phyloP scores from a whole-genome alignment of 2,113 vertebrate species.

The Sceloporus undulatus region DNA sequence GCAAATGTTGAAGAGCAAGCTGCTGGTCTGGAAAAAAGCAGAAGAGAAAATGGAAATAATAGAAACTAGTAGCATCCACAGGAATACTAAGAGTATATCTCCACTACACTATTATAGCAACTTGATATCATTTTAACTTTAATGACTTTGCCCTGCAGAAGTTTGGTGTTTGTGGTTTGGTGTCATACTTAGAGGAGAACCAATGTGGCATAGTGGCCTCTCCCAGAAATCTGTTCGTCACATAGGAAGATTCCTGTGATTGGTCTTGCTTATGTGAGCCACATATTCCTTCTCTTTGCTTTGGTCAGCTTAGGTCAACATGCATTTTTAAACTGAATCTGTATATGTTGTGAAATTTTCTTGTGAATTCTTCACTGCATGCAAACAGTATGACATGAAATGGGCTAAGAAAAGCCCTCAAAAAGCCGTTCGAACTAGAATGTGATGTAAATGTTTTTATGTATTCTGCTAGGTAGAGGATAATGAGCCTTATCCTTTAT shows the following conservation, averaged over 20 bases:
- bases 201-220: no score
- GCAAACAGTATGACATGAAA: neutral
- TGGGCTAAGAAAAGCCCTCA: neutral
- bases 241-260: neutral
- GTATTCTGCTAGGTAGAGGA: neutral
- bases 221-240: neutral
- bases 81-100: neutral
- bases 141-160: no score
- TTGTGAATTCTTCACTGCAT: neutral
- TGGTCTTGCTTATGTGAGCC: neutral
- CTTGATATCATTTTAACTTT: no score
- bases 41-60: neutral
- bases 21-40: no score
- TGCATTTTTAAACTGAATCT: neutral
- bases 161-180: no score
- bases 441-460: neutral
- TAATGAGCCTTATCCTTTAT: slow-evolving; percentile 15
- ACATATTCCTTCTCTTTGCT: neutral
- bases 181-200: no score
- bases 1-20: neutral
- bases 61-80: neutral
- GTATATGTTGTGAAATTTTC: neutral
- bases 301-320: neutral
- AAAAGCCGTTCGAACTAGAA: neutral
- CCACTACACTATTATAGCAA: no score